Evolutionary conservation across 2,113 vertebrate genomes (phyloP), one percentile per base, ranked within the genome.

Genomic region (Ramphastos sulfuratus): DNA sequence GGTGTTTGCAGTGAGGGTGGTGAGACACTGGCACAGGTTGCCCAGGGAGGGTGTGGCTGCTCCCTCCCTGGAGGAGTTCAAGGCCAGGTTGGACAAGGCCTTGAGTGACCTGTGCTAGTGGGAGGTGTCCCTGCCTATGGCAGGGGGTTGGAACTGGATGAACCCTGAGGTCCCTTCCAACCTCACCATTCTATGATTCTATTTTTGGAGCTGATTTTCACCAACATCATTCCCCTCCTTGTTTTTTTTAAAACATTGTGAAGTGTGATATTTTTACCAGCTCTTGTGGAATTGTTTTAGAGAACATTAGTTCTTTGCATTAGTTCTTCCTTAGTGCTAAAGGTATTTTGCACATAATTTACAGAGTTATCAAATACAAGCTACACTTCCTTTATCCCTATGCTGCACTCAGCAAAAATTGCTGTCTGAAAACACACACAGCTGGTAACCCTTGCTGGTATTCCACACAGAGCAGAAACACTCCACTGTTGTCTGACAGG

Each of bases 361-460:
- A 80, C 64, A 71, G 72, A 77, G 83, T 91, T 95, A 93, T 46
- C 80, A 85, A 90, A 87, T 66, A 88, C 42, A 82, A 84, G 90
- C 76, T 76, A 44, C 65, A 16, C 85, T 93, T 83, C 76, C 65
- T 70, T 55, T 93, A 54, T 95, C 91, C 91, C 80, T 67, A 44
- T 92, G 91, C 89, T 82, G 78, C 58, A 70, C 83, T 93, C 77
- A 46, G 86, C 87, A 91, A 71, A 96, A 95, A 83, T 80, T 85
- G 71, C 82, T 85, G 67, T 92, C 91, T 93, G 67, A 64, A 87
- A 87, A 95, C 82, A 87, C 54, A 92, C 95, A 92, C 95, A 92
- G 89, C 95, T 96, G 93, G 95, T 96, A 96, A 94, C 85, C 92
- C 96, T 96, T 96, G 82, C 86, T 83, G 66, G 79, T 95, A 85